Evolutionary conservation across 2,113 vertebrate species (phyloP).

Genomic region (Hucho hucho): DNA sequence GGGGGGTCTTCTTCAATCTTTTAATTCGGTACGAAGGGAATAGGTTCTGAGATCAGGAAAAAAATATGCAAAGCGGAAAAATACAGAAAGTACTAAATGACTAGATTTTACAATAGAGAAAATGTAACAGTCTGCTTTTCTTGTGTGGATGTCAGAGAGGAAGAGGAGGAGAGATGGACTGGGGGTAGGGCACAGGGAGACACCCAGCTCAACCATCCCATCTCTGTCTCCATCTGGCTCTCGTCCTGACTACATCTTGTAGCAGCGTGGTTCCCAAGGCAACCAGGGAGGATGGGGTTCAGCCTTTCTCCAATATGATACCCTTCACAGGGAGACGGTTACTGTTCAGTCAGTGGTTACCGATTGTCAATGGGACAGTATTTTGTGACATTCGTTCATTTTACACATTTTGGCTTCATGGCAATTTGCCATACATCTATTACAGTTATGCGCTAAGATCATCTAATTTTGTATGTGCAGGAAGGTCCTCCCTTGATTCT

Average conservation of each 20-base stretch:
- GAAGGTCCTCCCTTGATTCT: neutral
- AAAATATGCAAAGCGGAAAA: neutral
- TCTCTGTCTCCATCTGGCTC: constrained; percentile 17
- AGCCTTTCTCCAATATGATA: constrained; percentile 7
- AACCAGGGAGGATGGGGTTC: constrained; percentile 55
- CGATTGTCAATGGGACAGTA: neutral
- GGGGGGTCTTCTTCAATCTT: too few relatives aligned
- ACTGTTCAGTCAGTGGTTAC: constrained; percentile 16
- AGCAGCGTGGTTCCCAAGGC: constrained; percentile 58
- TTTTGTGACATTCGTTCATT: neutral
- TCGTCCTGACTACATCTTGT: constrained; percentile 11
- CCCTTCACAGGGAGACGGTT: constrained; percentile 2
- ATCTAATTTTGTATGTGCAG: too few relatives aligned
- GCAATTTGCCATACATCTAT: constrained; percentile 12
- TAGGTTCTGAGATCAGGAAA: neutral
- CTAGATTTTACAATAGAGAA: too few relatives aligned
- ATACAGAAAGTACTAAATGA: neutral
- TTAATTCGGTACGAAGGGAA: constrained; percentile 21
- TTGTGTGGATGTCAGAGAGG: neutral
- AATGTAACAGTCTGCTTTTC: too few relatives aligned
- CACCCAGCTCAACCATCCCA: neutral
- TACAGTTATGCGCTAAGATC: neutral
- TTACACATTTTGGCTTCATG: neutral
- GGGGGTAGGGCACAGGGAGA: neutral
- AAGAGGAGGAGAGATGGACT: neutral